Conservation (phyloP, 2,797 vertebrate species). For the Myoxocephalus aenaeus region DNA sequence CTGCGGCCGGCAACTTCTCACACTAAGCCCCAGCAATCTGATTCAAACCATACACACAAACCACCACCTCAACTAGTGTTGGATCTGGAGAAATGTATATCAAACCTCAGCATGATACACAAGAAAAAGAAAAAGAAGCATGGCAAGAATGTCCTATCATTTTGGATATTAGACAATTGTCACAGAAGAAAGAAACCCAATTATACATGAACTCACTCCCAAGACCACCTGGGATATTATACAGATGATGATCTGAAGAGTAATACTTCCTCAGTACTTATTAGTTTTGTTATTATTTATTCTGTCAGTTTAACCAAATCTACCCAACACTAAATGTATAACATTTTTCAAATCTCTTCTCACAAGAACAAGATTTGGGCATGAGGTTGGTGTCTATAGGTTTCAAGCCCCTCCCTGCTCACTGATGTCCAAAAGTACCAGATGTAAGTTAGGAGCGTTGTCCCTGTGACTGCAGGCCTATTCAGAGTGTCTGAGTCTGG, state of each 20-base stretch:
- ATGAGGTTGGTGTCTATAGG: neutral
- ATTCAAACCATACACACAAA: slow-evolving; percentile 8
- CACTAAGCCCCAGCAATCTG: slow-evolving; percentile 49
- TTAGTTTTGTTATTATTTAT: neutral
- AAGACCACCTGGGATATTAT: neutral
- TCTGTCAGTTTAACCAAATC: neutral
- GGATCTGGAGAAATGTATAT: neutral
- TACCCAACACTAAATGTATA: neutral
- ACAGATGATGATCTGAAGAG: neutral
- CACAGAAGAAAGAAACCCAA: neutral
- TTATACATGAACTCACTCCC: neutral
- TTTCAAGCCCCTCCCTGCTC: slow-evolving; percentile 6
- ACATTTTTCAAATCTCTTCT: neutral
- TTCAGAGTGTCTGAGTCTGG: slow-evolving; percentile 72
- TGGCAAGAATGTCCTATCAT: neutral
- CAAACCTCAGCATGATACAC: neutral
- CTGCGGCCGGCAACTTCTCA: slow-evolving; percentile 69
- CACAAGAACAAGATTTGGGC: neutral
- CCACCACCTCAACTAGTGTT: neutral
- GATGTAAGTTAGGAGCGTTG: slow-evolving; percentile 67
- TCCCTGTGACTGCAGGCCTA: slow-evolving; percentile 51
- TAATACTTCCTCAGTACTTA: neutral
- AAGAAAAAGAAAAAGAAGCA: neutral
- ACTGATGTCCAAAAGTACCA: slow-evolving; percentile 41
- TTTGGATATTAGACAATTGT: neutral